Evolutionary conservation across 2,113 vertebrate genomes (phyloP).

Genomic region (Prionailurus viverrinus): DNA sequence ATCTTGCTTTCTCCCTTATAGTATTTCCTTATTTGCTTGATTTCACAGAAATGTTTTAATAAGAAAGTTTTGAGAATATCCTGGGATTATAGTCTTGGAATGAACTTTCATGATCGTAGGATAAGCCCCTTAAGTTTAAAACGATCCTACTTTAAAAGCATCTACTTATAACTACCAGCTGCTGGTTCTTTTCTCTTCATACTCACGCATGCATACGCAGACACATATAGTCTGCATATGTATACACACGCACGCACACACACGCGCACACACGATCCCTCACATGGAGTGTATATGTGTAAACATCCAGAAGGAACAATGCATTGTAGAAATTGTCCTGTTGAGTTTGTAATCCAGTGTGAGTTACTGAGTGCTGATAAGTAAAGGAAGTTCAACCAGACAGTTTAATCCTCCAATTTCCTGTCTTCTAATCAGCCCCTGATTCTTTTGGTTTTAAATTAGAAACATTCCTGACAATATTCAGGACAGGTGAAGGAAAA

Average conservation of each 20-base stretch:
- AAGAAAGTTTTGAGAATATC: conserved; percentile 61
- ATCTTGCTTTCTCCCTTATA: neutral
- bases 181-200: neutral
- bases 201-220: neutral
- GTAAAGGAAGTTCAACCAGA: conserved; percentile 99
- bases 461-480: conserved; percentile 94
- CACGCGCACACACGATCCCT: too few relatives aligned
- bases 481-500: conserved; percentile 90
- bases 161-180: conserved; percentile 59
- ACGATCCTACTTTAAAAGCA: conserved; percentile 54
- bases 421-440: conserved; percentile 98
- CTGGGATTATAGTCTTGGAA: conserved; percentile 38
- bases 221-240: neutral
- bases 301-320: conserved; percentile 83
- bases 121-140: conserved; percentile 61
- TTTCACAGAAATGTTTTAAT: conserved; percentile 49
- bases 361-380: conserved; percentile 91
- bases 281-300: neutral
- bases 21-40: conserved; percentile 28
- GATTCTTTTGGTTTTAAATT: conserved; percentile 94
- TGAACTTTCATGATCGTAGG: conserved; percentile 24
- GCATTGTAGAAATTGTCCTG: conserved; percentile 83
- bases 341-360: conserved; percentile 88
- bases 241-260: neutral
- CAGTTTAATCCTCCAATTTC: conserved; percentile 99